Percentiles rank a stretch among this genome's conserved stretches.
phyloP scores from a whole-genome alignment of 2,113 vertebrate species.

The Arvicanthis niloticus region DNA sequence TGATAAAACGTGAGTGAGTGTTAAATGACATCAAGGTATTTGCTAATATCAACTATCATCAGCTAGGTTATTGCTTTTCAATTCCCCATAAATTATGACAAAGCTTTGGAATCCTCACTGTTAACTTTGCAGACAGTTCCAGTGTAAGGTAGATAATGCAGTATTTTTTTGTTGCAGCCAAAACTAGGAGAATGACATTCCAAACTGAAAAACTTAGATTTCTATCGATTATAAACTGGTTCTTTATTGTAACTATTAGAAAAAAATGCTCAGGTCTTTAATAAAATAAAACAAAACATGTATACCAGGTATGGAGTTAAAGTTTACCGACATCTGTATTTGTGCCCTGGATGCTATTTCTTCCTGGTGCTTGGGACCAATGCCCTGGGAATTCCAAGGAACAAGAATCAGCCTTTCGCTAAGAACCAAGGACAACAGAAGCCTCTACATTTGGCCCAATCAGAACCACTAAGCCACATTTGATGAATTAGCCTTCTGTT shows the following conservation, averaged over 20 bases:
- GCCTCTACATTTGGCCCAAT: constrained; percentile 61
- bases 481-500: constrained; percentile 74
- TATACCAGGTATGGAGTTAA: neutral
- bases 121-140: constrained; percentile 45
- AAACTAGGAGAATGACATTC: constrained; percentile 41
- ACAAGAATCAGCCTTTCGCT: constrained; percentile 28
- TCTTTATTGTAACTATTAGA: neutral
- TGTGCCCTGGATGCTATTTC: constrained; percentile 9
- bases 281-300: neutral
- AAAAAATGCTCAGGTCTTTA: neutral
- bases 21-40: neutral
- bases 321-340: constrained; percentile 40
- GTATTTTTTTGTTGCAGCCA: constrained; percentile 22
- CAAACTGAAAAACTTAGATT: neutral
- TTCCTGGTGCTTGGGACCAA: neutral
- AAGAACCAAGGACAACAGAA: constrained; percentile 42
- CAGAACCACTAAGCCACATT: constrained; percentile 58
- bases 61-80: neutral
- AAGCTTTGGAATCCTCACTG: constrained; percentile 61
- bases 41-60: neutral
- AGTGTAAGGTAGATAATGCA: neutral
- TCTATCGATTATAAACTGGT: constrained; percentile 25
- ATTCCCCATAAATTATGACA: constrained; percentile 25
- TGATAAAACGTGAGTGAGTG: neutral
- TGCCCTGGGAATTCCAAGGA: constrained; percentile 10